These are phyloP conservation scores for Eugnorisma glareosa DNA, from an alignment of 2,888 invertebrate species.

Conservation along the genomic window DNA sequence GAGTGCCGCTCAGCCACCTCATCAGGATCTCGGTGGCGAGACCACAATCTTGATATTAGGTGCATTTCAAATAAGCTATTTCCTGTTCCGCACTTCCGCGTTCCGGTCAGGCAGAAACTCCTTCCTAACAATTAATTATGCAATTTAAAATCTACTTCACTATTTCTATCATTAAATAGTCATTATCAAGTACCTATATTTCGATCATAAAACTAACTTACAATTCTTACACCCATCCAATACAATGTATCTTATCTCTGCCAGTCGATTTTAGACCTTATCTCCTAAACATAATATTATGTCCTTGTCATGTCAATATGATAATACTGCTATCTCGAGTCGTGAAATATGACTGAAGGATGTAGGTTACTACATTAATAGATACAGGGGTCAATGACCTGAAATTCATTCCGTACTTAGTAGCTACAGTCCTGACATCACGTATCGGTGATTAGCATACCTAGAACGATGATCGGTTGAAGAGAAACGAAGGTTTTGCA, in stretches of 20 bases:
- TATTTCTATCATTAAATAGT: neutral
- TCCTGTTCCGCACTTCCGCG: neutral
- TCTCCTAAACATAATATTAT: conserved; percentile 6
- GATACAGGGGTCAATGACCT: conserved; percentile 30
- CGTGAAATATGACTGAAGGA: conserved; percentile 33
- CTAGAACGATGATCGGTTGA: neutral
- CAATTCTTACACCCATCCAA: neutral
- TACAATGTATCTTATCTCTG: conserved; percentile 6
- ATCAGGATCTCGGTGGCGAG: too few relatives aligned
- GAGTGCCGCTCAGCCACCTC: neutral
- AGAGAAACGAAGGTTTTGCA: neutral
- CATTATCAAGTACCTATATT: conserved; percentile 28
- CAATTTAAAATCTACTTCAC: neutral
- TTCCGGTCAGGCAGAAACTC: neutral
- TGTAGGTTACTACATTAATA: conserved; percentile 40
- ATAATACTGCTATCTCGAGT: conserved; percentile 25
- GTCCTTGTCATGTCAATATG: conserved; percentile 21
- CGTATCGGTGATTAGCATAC: neutral
- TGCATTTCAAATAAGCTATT: neutral
- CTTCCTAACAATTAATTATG: neutral
- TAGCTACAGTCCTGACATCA: neutral
- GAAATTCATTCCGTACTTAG: neutral
- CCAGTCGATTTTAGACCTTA: conserved; percentile 32
- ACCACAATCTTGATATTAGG: neutral
- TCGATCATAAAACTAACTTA: conserved; percentile 19